Evolutionary conservation across 2,797 vertebrate species (phyloP), one percentile per base, ranked within the genome.

Genomic region (Setipinna tenuifilis): DNA sequence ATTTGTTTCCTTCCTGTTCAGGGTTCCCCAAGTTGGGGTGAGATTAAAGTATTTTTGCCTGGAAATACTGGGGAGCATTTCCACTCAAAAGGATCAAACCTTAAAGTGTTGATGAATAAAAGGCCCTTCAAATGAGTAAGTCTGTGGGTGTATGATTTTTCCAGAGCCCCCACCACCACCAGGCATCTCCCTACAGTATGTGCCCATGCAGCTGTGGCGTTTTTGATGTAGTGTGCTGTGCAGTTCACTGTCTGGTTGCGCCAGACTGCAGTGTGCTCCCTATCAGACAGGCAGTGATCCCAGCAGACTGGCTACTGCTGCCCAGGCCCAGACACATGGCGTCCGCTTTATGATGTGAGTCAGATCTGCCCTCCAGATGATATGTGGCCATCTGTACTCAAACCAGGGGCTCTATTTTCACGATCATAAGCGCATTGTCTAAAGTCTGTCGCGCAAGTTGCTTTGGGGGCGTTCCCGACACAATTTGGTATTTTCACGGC

Each of bases 341-440:
- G 54, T 89, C 87, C 86, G 83, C 89, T 92, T 92, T 90, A 91
- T 87, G 87, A 91, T 89, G 89, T 81, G 85, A 88, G 81, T 86
- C 89, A 62, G 48, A 86, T 16, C 31, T 71, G 61, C 62, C 75
- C 88, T 90, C 5, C 50, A 61, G 88, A 88, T 86, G 90, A 89
- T 88, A 90, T 85, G 87, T 87, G 91, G 85, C 58, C 82, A 84
- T 87, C 90, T 87, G 84, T 85, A 86, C 88, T 83, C 28, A 19
- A 83, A 81, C 17, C 16, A 78, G n/a, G n/a, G n/a, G n/a, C n/a
- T n/a, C n/a, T n/a, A n/a, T n/a, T n/a, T n/a, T n/a, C n/a, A n/a
- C n/a, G n/a, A n/a, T n/a, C n/a, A n/a, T n/a, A n/a, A n/a, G n/a
- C n/a, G n/a, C n/a, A n/a, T n/a, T n/a, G n/a, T n/a, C n/a, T n/a